Base-by-base conservation (phyloP, 2,888 invertebrate species). In the Tromatobia lineatoria region DNA sequence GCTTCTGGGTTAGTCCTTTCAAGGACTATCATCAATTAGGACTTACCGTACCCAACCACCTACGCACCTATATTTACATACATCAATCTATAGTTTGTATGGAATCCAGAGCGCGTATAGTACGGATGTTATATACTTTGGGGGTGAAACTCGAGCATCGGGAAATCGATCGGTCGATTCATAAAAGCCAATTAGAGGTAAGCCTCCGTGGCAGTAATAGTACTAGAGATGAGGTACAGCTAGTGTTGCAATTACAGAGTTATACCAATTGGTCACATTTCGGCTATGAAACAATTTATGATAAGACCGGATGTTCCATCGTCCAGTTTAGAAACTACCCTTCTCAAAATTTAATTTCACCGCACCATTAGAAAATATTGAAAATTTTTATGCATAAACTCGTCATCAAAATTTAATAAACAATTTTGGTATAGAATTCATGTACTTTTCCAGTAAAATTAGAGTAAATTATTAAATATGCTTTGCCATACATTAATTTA, bases 141-240 rank as follows among this genome's bases (percentile, higher is more conserved):
- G 29, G 59, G 69, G 25, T 42, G 69, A 79, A 77, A 78, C 61
- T 79, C 61, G 20, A n/a, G 18, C 13, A 69, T 61, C 52, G 50
- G 75, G 75, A 75, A 70, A 75, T 80, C 54, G 70, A 83, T 66
- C 20, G 64, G 70, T 66, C 47, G 75, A 71, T 80, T 54, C 18
- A 38, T 34, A 71, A 71, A 71, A 70, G 70, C 79, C 74, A 83
- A 83, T 83, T 83, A 73, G 79, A 79, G 74, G 78, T 45, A 74
- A 78, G 69, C 79, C 59, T 45, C 11, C 50, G 11, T n/a, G 18
- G 29, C 34, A 15, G 29, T 20, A 67, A 20, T 47, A 45, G 25
- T 13, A 15, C 42, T n/a, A 20, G 38, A 47, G 15, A 29, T 29
- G 29, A n/a, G 18, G 50, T 47, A 3, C n/a, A 67, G 11, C 29